Evolutionary conservation across 2,888 invertebrate species (phyloP).

Genomic region (Trypoxylon attenuatum): DNA sequence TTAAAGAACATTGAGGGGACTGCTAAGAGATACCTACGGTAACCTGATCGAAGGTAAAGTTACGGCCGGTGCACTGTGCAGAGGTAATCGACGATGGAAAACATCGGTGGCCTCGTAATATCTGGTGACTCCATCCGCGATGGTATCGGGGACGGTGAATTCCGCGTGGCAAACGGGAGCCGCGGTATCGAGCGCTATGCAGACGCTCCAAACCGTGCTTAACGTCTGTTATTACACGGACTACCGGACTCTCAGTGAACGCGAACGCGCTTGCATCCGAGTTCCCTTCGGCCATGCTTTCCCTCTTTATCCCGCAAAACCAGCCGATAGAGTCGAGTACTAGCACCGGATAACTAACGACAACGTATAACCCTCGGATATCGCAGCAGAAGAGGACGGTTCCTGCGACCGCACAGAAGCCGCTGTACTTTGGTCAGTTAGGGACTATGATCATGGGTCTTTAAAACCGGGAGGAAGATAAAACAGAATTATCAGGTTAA

Average conservation of each 20-base stretch:
- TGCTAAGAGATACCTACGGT: slow-evolving; percentile 20
- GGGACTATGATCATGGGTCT: too few relatives aligned
- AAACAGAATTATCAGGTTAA: too few relatives aligned
- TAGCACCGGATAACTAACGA: too few relatives aligned
- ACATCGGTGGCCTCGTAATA: slow-evolving; percentile 37
- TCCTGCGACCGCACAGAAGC: not conserved
- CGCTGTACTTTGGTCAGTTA: too few relatives aligned
- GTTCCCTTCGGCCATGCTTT: not conserved
- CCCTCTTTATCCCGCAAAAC: not conserved
- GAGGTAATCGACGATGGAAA: slow-evolving; percentile 24
- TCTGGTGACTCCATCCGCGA: slow-evolving; percentile 53
- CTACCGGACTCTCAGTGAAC: slow-evolving; percentile 28
- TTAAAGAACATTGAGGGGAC: slow-evolving; percentile 14
- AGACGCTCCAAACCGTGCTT: slow-evolving; percentile 33
- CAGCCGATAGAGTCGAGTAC: too few relatives aligned
- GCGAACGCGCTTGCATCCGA: too few relatives aligned
- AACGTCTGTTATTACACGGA: slow-evolving; percentile 39
- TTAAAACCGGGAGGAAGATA: too few relatives aligned
- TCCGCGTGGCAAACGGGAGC: slow-evolving; percentile 50
- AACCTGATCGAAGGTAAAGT: slow-evolving; percentile 37
- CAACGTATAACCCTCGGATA: too few relatives aligned
- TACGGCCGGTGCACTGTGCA: slow-evolving; percentile 12
- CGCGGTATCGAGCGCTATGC: slow-evolving; percentile 33
- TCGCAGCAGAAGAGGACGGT: too few relatives aligned
- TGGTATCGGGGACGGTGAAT: slow-evolving; percentile 49